phyloP scores from a whole-genome alignment of 30 jellyfish, hydroid and myxozoan species.

The Hydractinia echinata region DNA sequence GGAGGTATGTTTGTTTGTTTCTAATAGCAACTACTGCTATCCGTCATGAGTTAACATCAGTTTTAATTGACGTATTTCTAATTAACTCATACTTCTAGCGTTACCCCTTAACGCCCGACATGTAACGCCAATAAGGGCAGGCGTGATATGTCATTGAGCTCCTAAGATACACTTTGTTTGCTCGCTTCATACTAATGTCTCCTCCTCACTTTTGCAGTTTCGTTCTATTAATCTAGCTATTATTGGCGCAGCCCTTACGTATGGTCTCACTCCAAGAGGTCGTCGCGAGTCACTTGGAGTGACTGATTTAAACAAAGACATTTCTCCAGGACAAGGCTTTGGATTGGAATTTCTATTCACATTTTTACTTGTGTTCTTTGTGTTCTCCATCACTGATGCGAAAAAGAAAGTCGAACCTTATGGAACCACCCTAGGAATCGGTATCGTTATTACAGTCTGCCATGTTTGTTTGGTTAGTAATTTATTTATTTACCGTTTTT shows the following conservation, averaged over 20 bases:
- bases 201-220: neutral
- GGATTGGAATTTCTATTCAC: conserved; percentile 11
- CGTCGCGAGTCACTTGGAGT: neutral
- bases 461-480: conserved; percentile 2
- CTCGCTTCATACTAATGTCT: neutral
- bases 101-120: too few species aligned
- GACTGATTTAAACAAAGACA: neutral
- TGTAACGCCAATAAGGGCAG: too few species aligned
- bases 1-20: conserved; percentile 43
- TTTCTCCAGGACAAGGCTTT: conserved; percentile 15
- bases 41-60: too few species aligned
- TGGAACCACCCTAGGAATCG: conserved; percentile 12
- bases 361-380: neutral
- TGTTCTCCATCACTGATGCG: conserved; percentile 19
- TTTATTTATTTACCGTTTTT: too few species aligned
- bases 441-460: neutral
- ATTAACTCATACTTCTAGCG: too few species aligned
- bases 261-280: neutral
- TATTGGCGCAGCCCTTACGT: neutral
- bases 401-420: conserved; percentile 12
- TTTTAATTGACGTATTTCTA: too few species aligned
- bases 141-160: too few species aligned
- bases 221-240: neutral
- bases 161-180: too few species aligned
- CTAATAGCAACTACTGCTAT: too few species aligned